Percentiles rank a stretch among this genome's conserved stretches.
Evolutionary conservation across 2,113 vertebrate genomes (phyloP).

Genomic region (Stegostoma tigrinum): DNA sequence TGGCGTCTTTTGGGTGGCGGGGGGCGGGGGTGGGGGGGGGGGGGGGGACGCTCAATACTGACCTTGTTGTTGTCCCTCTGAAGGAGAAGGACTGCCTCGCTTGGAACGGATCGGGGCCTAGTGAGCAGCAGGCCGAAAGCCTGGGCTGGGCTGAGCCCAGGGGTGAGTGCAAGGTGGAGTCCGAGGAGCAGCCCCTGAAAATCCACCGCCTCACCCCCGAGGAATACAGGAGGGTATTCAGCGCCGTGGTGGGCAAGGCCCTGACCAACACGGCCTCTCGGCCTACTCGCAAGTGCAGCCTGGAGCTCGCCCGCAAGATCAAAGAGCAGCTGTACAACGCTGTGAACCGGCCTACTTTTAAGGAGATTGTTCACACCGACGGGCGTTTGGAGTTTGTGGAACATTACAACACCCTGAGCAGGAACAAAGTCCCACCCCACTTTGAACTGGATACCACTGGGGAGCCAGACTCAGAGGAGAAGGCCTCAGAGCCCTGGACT

Average conservation of each 20-base stretch:
- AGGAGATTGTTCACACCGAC: not conserved
- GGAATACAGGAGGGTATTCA: constrained; percentile 27
- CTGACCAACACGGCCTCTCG: constrained; percentile 13
- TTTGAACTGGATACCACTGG: constrained; percentile 28
- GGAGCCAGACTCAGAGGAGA: not conserved
- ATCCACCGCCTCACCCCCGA: constrained; percentile 20
- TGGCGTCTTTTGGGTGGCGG: too few relatives aligned
- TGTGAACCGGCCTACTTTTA: constrained; percentile 15
- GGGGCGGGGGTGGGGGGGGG: too few relatives aligned
- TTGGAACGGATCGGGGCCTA: not conserved
- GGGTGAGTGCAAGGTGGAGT: not conserved
- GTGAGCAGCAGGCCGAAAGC: not conserved
- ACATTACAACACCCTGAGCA: not conserved
- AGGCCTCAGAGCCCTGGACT: not conserved
- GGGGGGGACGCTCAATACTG: not conserved
- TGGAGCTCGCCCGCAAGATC: constrained; percentile 34
- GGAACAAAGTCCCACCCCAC: not conserved
- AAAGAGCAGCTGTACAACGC: constrained; percentile 35
- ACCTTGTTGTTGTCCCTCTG: not conserved
- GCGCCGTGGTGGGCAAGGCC: constrained; percentile 9
- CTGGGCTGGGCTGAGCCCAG: not conserved
- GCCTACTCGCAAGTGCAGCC: constrained; percentile 19
- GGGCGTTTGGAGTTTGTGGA: constrained; percentile 7
- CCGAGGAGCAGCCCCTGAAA: not conserved
- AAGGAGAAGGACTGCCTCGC: not conserved